A percentile compares a stretch with the other conserved stretches of the same genome.
Evolutionary conservation across 1,140 invertebrate species (phyloP).

Genomic region (Pteromalus puparum): DNA sequence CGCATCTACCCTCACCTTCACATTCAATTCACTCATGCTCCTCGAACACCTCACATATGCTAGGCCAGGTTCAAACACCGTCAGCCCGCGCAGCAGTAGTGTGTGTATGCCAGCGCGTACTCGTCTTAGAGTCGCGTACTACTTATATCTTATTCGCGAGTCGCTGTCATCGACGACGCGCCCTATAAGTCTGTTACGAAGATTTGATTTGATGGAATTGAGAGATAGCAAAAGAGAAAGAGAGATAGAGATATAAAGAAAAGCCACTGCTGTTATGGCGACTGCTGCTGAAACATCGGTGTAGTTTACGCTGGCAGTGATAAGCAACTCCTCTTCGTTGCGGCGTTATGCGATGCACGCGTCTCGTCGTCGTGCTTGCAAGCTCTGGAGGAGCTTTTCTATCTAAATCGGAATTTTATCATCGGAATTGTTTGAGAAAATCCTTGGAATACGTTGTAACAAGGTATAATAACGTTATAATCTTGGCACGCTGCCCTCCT

Average conservation of each 20-base stretch:
- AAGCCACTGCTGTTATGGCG: background rate
- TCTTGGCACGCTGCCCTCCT: too few species aligned
- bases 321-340: too few species aligned
- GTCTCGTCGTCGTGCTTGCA: too few species aligned
- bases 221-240: background rate
- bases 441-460: too few species aligned
- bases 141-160: background rate
- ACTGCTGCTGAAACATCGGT: too few species aligned
- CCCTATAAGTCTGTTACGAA: background rate
- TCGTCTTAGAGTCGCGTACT: background rate
- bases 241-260: background rate
- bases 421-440: too few species aligned
- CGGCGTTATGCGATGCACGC: too few species aligned
- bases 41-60: conserved; percentile 73
- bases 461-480: too few species aligned
- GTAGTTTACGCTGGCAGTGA: background rate
- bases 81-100: background rate
- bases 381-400: too few species aligned
- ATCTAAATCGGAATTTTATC: too few species aligned
- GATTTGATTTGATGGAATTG: background rate
- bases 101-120: background rate
- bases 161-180: background rate
- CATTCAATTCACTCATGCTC: conserved; percentile 73
- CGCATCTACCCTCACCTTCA: conserved; percentile 74
- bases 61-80: conserved; percentile 55